Conservation (phyloP, 1,140 invertebrate species). For the Leptonema lineaticorne region DNA sequence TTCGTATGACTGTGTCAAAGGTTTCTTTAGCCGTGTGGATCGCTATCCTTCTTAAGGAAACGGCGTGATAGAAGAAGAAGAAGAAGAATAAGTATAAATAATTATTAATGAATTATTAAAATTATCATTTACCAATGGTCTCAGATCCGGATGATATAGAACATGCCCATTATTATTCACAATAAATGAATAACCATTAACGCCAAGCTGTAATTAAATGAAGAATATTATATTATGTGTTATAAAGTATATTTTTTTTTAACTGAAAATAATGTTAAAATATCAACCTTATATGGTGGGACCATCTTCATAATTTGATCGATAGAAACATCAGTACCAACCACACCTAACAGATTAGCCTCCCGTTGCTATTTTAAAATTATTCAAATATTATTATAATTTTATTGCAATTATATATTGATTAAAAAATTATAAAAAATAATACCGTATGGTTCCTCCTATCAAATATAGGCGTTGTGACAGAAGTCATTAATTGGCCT, state of each 20-base stretch:
- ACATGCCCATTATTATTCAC: conserved; percentile 97
- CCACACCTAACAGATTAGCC: conserved; percentile 89
- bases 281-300: conserved; percentile 82
- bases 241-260: conserved; percentile 1
- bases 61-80: too few relatives aligned
- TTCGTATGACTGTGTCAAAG: too few relatives aligned
- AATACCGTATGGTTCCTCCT: conserved; percentile 79
- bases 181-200: conserved; percentile 95
- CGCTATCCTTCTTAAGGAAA: too few relatives aligned
- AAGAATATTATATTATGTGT: conserved; percentile 15
- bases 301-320: conserved; percentile 90
- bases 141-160: conserved; percentile 95
- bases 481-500: conserved; percentile 83
- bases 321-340: conserved; percentile 91
- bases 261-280: conserved; percentile 18
- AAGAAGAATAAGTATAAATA: background rate
- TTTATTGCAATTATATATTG: background rate
- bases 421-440: background rate
- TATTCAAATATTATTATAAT: background rate
- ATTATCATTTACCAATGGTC: conserved; percentile 74
- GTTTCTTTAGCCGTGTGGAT: too few relatives aligned
- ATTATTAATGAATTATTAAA: background rate
- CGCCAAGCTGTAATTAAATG: conserved; percentile 74
- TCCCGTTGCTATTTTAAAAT: conserved; percentile 65
- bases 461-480: conserved; percentile 90